Evolutionary conservation across 1,140 invertebrate species (phyloP), one percentile per base, ranked within the genome.

Genomic region (Drosophila sproati): DNA sequence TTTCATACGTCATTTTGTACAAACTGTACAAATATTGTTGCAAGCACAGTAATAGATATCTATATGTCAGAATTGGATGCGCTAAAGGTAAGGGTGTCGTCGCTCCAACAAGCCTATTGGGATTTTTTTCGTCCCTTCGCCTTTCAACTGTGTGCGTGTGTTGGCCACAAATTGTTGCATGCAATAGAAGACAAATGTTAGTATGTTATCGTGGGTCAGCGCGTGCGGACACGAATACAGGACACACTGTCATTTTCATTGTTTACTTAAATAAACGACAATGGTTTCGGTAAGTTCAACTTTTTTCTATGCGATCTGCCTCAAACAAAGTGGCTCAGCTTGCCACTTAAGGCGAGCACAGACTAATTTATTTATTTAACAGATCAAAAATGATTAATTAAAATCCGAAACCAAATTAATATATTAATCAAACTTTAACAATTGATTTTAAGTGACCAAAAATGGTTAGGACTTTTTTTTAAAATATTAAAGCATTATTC

Each of bases 141-240:
- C 31, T 51, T 52, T 54, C 10, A 35, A 8, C 45, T 7, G 45
- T 31, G 20, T 8, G 69, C 78, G 55, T 4, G 31, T 43, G 28
- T 34, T 3, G 20, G 32, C 56, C 67, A 39, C 59, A 63, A 88
- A 73, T 87, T 87, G 83, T 87, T 87, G 83, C 83, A 88, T 88
- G 66, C 55, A 20, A 52, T 69, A 55, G 41, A 48, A 43, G 10
- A n/a, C n/a, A 8, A 43, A n/a, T n/a, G 52, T 87, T 72, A 87
- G 83, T 87, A 50, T 54, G 55, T 20, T 59, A 62, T 50, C 35
- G 52, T 35, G 20, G 70, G 59, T 76, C 85, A 82, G 59, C 54
- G 70, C 48, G 80, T 73, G 29, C 55, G 85, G 85, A 73, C 83
- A 71, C 56, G 20, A 68, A 10, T 29, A 8, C 37, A 68, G 56